Evolutionary conservation across 2,888 invertebrate species (phyloP), one percentile per base, ranked within the genome.

Genomic region (Heliconius ismenius): DNA sequence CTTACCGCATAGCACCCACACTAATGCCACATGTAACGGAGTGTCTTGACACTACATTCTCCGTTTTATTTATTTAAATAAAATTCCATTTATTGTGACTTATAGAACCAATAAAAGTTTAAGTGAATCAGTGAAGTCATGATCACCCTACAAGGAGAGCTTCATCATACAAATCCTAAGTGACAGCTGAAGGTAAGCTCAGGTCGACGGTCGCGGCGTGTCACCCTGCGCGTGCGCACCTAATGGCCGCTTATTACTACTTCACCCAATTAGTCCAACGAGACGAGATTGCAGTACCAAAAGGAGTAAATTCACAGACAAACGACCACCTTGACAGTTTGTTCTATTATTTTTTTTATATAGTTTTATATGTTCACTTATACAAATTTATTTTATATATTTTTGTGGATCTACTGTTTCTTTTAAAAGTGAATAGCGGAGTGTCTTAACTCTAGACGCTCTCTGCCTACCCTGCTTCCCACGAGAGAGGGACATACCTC

Each of bases 191-290:
- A 74, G 76, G 75, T 70, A 73, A 43, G 74, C 64, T 64, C 76
- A 75, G 80, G 79, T 80, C 80, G 77, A 79, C 78, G 78, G 74
- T 76, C 75, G 79, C 81, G 73, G 78, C 83, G 81, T 84, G 84
- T 84, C 85, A 83, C 81, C 82, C 83, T 54, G 84, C 87, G 85
- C 87, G 88, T 88, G 87, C 85, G 84, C 82, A 79, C 83, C 83
- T 87, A 89, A 88, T 82, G 80, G 81, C 80, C 79, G 81, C 81
- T 82, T 85, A 87, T 88, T 88, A 88, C 83, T 85, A 86, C 87
- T 88, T 88, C 84, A 86, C 84, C 88, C 89, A 91, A 91, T 91
- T 91, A 91, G 88, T 85, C 87, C 85, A 85, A 85, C 81, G 85
- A 86, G 84, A 83, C 81, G 82, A 81, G 78, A 82, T 79, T 80